Base-by-base conservation (phyloP, 1,140 invertebrate genomes). In the Atta texana region DNA sequence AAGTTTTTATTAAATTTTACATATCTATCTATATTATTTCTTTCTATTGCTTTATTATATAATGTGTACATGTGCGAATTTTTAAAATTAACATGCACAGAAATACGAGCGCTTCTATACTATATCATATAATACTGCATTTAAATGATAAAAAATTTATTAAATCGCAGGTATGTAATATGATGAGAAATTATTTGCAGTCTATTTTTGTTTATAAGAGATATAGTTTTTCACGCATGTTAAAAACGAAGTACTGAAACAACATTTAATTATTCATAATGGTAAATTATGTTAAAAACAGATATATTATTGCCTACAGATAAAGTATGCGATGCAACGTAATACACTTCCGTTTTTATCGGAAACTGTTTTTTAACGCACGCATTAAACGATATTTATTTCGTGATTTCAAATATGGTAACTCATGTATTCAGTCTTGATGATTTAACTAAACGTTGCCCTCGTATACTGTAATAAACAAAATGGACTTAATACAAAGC, bases 401-500 rank as follows among this genome's bases (percentile, higher is more conserved):
- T 74, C 10, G 44, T 61, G 57, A 75, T 84, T 61, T 75, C 39
- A 84, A 72, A 84, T 82, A 84, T 84, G 80, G 80, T 84, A 84
- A 84, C 80, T 84, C 39, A 75, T 84, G 51, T 28, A 84, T 44
- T 84, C 80, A 84, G 80, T 84, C 80, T 84, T 84, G 80, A 84
- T 74, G 55, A 57, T 84, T 31, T 18, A 84, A 51, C 69, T 74
- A 51, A 74, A 63, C 34, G 24, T 72, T 59, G 68, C n/a, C 55
- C 69, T 84, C 53, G 55, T 84, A 84, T 51, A 84, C 55, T 63
- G 55, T 49, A 61, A 61, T 61, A 59, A 74, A 82, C 18, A 57
- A 75, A 24, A 82, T 24, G 51, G 21, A 39, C 21, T 75, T 82
- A 44, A 44, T 44, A 12, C 39, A 39, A 59, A 82, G 55, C 34